Base-by-base conservation (phyloP, 2,797 vertebrate species). In the Euphonia xanthogaster region DNA sequence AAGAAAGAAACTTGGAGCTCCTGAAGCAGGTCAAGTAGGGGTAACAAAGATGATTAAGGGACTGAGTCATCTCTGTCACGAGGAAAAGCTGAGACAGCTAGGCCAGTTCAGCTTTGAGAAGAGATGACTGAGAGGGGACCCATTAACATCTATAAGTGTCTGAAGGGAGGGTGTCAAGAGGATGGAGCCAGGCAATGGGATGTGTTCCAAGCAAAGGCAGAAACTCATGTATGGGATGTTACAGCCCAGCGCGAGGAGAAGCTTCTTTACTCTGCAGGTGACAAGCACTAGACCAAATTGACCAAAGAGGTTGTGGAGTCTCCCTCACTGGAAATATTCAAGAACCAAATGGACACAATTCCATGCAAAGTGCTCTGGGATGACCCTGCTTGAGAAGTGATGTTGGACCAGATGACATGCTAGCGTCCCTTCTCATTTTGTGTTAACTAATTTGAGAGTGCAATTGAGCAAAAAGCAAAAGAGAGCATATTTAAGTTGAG, bases 11-110 rank as follows among this genome's bases (percentile, higher is more conserved):
- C 13, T 37, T 50, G 20, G 24, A 22, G 7, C 14, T 51, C 44
- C 21, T 23, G 10, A 50, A 39, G 4, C 5, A 57, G 14, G 14
- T 57, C 24, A n/a, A 39, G 18, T 0, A 0, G 3, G 16, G 4
- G 24, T 21, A 33, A 23, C 8, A 39, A 31, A 57, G 21, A 20
- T 30, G n/a, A 25, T 33, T 50, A 44, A 54, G 4, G n/a, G n/a
- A 31, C 10, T 4, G 28, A 68, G 63, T 18, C 7, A 10, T 21
- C 18, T 45, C 10, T 57, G 37, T 45, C 39, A 27, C 9, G 15
- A 33, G 19, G 39, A 45, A 76, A 45, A 57, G 5, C 25, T 65
- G 65, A 58, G 17, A 40, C 14, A 82, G 3, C 5, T 63, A 17
- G 18, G 10, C 24, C 12, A 18, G 10, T 39, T 70, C 37, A 76